A percentile compares a stretch with the other conserved stretches of the same genome.
phyloP scores from a whole-genome alignment of 2,797 vertebrate genomes.

The Ctenopoma multispine region DNA sequence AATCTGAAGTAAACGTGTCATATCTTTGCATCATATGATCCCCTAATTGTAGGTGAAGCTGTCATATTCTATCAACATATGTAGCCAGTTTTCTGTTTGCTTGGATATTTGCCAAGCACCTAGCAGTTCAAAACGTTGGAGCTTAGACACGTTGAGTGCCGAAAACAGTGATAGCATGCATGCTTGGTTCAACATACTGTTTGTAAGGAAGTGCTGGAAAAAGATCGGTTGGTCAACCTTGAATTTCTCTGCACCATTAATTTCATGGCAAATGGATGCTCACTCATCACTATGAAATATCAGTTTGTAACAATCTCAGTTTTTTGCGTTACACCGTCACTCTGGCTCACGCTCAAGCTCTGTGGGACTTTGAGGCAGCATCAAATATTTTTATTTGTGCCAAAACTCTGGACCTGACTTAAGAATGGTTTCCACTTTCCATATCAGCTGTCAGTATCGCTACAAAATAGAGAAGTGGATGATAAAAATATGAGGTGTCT shows the following conservation, averaged over 20 bases:
- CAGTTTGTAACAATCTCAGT: slow-evolving; percentile 10
- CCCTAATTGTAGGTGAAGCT: not conserved
- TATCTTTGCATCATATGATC: not conserved
- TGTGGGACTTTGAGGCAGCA: slow-evolving; percentile 9
- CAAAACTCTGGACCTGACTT: not conserved
- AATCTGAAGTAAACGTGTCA: not conserved
- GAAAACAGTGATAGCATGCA: not conserved
- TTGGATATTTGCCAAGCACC: not conserved
- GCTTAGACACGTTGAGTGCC: not conserved
- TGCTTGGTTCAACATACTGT: too few species aligned
- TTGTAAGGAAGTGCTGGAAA: too few species aligned
- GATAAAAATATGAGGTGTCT: not conserved
- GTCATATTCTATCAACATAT: too few species aligned
- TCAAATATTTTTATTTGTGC: slow-evolving; percentile 11
- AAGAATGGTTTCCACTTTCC: not conserved
- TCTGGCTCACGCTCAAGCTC: slow-evolving; percentile 9
- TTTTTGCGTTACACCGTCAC: slow-evolving; percentile 1
- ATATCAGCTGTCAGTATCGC: slow-evolving; percentile 17
- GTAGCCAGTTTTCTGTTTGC: not conserved
- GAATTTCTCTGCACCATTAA: slow-evolving; percentile 27
- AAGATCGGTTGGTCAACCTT: slow-evolving; percentile 9
- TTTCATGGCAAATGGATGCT: not conserved
- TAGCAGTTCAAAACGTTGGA: not conserved
- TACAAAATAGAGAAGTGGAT: slow-evolving; percentile 9
- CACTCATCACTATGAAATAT: slow-evolving; percentile 9